Percentiles rank a stretch among this genome's conserved stretches.
These are phyloP conservation scores for Pteronotus mesoamericanus DNA, from an alignment of 2,797 vertebrate genomes.

Conservation along the genomic window DNA sequence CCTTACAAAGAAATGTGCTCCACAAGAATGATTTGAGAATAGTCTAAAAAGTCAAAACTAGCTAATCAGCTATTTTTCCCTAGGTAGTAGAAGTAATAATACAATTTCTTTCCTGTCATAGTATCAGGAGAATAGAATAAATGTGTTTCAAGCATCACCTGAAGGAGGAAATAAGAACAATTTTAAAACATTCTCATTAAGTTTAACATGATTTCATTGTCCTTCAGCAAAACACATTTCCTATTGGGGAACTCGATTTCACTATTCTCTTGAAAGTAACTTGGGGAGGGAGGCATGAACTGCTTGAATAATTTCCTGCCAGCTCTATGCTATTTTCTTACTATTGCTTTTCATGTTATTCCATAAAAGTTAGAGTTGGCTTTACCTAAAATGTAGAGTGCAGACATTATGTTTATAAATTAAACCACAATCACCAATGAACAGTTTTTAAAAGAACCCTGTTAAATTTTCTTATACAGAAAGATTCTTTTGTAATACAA, in stretches of 20 bases:
- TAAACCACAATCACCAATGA: background rate
- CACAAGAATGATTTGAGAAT: constrained; percentile 33
- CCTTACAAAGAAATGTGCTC: constrained; percentile 21
- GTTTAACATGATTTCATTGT: constrained; percentile 51
- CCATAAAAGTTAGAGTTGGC: background rate
- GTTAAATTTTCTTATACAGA: background rate
- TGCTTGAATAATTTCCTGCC: constrained; percentile 44
- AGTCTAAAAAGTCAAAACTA: constrained; percentile 48
- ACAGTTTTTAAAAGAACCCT: background rate
- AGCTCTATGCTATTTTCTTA: background rate
- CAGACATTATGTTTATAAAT: background rate
- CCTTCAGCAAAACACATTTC: constrained; percentile 55
- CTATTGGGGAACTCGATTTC: constrained; percentile 4
- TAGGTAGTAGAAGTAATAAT: constrained; percentile 57
- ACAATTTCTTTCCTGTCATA: constrained; percentile 56
- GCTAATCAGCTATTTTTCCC: constrained; percentile 61
- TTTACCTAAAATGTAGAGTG: constrained; percentile 18
- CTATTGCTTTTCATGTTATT: constrained; percentile 16
- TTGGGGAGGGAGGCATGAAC: background rate
- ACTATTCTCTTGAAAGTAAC: constrained; percentile 32
- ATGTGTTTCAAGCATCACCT: constrained; percentile 66
- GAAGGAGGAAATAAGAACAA: constrained; percentile 57
- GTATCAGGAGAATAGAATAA: constrained; percentile 62
- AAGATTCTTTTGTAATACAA: background rate
- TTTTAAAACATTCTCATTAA: constrained; percentile 62